phyloP scores from a whole-genome alignment of 2,797 vertebrate species.

The Chaenodraco wilsoni region DNA sequence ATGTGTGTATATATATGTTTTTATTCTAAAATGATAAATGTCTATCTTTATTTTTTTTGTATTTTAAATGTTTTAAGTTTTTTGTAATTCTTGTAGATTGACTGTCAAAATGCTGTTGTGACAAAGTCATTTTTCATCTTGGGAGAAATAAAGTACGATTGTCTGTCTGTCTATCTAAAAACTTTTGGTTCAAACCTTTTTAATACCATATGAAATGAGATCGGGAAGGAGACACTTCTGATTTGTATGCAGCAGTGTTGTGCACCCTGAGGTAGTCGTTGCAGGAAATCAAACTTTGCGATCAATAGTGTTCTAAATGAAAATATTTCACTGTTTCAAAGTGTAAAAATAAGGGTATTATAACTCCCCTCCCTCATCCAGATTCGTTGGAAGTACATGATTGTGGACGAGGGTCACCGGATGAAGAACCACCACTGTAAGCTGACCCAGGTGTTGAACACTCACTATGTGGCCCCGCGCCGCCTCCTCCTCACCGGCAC shows the following conservation, averaged over 20 bases:
- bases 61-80: no score
- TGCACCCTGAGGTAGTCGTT: not conserved
- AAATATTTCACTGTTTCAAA: not conserved
- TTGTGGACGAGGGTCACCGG: slow-evolving; percentile 96
- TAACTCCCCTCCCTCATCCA: slow-evolving; percentile 79
- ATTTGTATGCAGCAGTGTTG: slow-evolving; percentile 3
- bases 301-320: not conserved
- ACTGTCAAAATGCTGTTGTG: no score
- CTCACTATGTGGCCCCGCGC: slow-evolving; percentile 95
- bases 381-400: slow-evolving; percentile 99
- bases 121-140: no score
- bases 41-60: no score
- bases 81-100: no score
- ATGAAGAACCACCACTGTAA: slow-evolving; percentile 99
- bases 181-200: not conserved
- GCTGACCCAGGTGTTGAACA: slow-evolving; percentile 97
- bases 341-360: not conserved
- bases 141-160: no score
- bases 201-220: not conserved
- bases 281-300: not conserved
- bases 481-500: slow-evolving; percentile 94
- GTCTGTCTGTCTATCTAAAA: not conserved
- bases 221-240: not conserved
- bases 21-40: no score
- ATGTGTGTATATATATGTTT: no score